Conservation (phyloP, 2,888 invertebrate species). For the Camponotus fellah region DNA sequence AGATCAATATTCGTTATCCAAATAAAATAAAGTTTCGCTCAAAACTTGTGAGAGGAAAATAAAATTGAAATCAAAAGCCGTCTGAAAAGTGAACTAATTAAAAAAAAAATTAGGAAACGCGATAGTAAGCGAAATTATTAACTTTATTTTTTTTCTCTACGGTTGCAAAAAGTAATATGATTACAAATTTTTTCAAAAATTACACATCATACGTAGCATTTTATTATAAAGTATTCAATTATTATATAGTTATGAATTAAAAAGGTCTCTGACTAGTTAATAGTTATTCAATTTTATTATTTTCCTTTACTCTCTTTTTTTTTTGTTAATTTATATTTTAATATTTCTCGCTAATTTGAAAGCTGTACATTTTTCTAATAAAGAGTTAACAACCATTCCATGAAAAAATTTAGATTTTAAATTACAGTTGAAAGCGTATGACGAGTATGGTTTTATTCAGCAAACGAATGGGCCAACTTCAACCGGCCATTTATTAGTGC, state of each 20-base stretch:
- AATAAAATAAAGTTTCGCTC: too few species aligned
- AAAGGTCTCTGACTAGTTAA: not conserved
- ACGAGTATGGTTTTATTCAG: slow-evolving; percentile 23
- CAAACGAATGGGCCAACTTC: not conserved
- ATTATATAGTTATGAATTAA: not conserved
- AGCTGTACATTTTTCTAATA: slow-evolving; percentile 4
- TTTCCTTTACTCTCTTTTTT: not conserved
- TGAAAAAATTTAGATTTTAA: slow-evolving; percentile 19
- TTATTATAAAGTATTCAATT: not conserved
- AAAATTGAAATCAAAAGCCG: too few species aligned
- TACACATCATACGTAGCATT: not conserved
- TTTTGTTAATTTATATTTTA: not conserved
- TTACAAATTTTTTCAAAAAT: slow-evolving; percentile 1
- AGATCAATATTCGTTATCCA: too few species aligned
- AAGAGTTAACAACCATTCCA: slow-evolving; percentile 18
- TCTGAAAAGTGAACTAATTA: too few species aligned
- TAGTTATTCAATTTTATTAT: not conserved
- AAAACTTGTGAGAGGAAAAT: too few species aligned
- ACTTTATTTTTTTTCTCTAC: not conserved
- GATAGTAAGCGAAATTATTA: not conserved
- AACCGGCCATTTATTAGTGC: slow-evolving; percentile 30
- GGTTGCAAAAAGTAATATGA: not conserved
- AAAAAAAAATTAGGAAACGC: not conserved
- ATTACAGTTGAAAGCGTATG: slow-evolving; percentile 1
- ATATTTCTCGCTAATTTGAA: not conserved